Conservation (phyloP, 2,113 vertebrate genomes). For the Catagonus wagneri region DNA sequence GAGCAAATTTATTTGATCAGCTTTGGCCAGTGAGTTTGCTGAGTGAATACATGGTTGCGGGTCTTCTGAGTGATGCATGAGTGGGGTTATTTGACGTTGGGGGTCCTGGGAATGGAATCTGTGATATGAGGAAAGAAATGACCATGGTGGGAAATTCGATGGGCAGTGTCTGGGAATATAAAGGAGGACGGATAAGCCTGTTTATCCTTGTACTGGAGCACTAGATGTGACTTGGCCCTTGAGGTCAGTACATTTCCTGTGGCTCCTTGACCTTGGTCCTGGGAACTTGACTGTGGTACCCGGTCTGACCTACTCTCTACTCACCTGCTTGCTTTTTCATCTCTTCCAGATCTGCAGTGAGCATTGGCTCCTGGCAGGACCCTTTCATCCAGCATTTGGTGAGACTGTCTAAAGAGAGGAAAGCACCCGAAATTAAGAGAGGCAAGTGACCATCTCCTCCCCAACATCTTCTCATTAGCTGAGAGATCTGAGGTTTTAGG, state of each 20-base stretch:
- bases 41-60: not conserved
- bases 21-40: not conserved
- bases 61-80: not conserved
- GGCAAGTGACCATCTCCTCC: conserved; percentile 84
- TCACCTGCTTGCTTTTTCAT: not conserved
- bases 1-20: not conserved
- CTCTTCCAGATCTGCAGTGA: conserved; percentile 94
- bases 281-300: not conserved
- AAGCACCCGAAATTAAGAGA: conserved; percentile 98
- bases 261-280: not conserved
- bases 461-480: not conserved
- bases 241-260: not conserved
- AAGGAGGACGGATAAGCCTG: not conserved
- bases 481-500: not conserved
- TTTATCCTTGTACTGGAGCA: not conserved
- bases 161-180: not conserved
- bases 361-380: conserved; percentile 96
- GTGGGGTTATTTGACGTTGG: not conserved
- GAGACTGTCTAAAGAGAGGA: conserved; percentile 94
- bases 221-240: too few species aligned
- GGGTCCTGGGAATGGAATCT: not conserved
- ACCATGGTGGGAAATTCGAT: rapidly evolving
- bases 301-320: not conserved
- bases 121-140: not conserved
- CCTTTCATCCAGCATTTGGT: conserved; percentile 96